phyloP scores from a whole-genome alignment of 2,888 invertebrate species.

The Polydrusus tereticollis region DNA sequence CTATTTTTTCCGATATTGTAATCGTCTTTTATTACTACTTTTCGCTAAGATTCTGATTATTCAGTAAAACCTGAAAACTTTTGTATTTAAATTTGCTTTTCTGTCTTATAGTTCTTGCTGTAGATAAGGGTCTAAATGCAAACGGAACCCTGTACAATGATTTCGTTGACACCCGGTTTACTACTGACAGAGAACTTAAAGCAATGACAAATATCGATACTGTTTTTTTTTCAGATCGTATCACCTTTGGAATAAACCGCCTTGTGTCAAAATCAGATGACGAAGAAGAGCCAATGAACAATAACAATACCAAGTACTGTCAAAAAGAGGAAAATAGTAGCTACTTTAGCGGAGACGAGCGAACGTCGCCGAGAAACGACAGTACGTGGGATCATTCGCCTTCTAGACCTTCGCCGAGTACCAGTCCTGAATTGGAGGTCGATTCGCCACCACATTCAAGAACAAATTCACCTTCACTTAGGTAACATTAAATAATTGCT shows the following conservation, averaged over 20 bases:
- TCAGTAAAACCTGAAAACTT: too few species aligned
- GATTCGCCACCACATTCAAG: slow-evolving; percentile 78
- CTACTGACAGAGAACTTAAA: too few species aligned
- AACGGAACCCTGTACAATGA: too few species aligned
- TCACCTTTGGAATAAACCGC: slow-evolving; percentile 88
- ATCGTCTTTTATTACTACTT: too few species aligned
- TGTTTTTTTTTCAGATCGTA: slow-evolving; percentile 76
- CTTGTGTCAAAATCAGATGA: slow-evolving; percentile 76
- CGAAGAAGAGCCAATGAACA: slow-evolving; percentile 73
- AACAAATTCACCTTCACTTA: slow-evolving; percentile 68
- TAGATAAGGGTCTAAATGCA: too few species aligned
- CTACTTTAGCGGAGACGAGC: slow-evolving; percentile 71
- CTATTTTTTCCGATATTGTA: too few species aligned
- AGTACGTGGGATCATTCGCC: slow-evolving; percentile 61
- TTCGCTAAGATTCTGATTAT: too few species aligned
- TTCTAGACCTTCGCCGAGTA: slow-evolving; percentile 64
- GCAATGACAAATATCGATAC: too few species aligned
- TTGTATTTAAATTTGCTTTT: too few species aligned
- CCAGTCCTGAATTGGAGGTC: slow-evolving; percentile 82
- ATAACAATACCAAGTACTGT: slow-evolving; percentile 67
- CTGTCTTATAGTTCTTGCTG: too few species aligned
- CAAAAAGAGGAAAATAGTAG: slow-evolving; percentile 69
- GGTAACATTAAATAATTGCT: slow-evolving; percentile 2
- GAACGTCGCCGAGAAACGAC: slow-evolving; percentile 61
- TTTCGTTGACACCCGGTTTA: too few species aligned